Base-by-base conservation (phyloP, 2,888 invertebrate genomes). In the Sinotaia quadrata region DNA sequence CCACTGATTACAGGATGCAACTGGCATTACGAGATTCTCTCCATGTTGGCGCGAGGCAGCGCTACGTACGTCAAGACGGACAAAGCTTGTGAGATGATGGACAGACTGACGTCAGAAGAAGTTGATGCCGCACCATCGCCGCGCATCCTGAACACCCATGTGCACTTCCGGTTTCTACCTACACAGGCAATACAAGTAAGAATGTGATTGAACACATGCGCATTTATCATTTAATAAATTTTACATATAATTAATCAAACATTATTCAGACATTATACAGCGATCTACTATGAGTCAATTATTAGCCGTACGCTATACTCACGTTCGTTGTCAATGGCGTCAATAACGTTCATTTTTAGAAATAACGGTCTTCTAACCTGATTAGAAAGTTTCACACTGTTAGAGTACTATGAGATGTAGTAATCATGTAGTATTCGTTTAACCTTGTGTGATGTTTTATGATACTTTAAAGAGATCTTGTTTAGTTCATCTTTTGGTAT, bases 21-120 rank as follows among this genome's bases (percentile, higher is more conserved):
- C 54, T 68, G 67, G 67, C 41, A 52, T 27, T 68, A 44, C 60
- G 67, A 68, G 61, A 68, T 68, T 10, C 54, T 60, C 33, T 21
- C 41, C 44, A 68, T 68, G 67, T 34, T 68, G 54, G n/a, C 24
- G 1, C 34, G 41, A 24, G 67, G 67, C n/a, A 33, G 21, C 10
- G 60, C 67, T 15, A 29, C 29, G 21, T 68, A 68, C 44, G 37
- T 41, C 24, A 37, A 34, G 52, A n/a, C n/a, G 24, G 60, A 51
- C 34, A 68, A 68, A 31, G 33, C 60, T 4, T 29, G 29, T 15
- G 52, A 41, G n/a, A 68, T 68, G 67, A 29, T 68, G 31, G 67
- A 68, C 34, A 15, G 33, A 0, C 37, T 60, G 24, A 54, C 60
- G 27, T 3, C 27, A n/a, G 33, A 52, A 27, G 29, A 68, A 12